These are phyloP conservation scores for Yponomeuta cagnagella DNA, from an alignment of 2,888 invertebrate genomes.

Conservation along the genomic window DNA sequence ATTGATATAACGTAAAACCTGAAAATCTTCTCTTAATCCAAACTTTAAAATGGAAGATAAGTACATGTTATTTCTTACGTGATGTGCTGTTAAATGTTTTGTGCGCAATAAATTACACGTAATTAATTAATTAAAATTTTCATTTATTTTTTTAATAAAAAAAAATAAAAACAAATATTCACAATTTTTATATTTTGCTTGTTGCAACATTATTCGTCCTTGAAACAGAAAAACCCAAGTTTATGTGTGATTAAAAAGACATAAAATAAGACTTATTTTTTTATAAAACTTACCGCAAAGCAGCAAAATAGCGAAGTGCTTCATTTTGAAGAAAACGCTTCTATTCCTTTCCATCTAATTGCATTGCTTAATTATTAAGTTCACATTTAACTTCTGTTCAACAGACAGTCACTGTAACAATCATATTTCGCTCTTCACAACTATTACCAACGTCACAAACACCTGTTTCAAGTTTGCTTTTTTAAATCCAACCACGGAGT, in stretches of 20 bases:
- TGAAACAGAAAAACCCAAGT: no score
- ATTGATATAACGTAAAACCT: no score
- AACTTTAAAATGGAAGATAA: no score
- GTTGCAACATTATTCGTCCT: no score
- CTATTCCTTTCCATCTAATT: not conserved
- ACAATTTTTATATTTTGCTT: no score
- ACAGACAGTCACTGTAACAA: not conserved
- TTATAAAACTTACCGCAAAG: conserved; percentile 55
- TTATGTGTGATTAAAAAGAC: not conserved
- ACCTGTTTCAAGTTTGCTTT: not conserved
- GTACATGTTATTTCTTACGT: no score
- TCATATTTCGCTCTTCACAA: not conserved
- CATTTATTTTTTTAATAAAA: no score
- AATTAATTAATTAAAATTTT: no score
- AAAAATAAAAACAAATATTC: no score
- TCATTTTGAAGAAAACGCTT: conserved; percentile 43
- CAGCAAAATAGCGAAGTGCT: conserved; percentile 48
- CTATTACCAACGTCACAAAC: not conserved
- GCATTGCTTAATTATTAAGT: not conserved
- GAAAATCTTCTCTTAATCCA: no score
- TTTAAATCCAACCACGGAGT: not conserved
- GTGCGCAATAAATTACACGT: no score
- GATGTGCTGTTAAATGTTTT: no score
- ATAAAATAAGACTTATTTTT: not conserved
- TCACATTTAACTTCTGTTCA: not conserved